Evolutionary conservation across 2,113 vertebrate genomes (phyloP), one percentile per base, ranked within the genome.

Genomic region (Pimephales promelas): DNA sequence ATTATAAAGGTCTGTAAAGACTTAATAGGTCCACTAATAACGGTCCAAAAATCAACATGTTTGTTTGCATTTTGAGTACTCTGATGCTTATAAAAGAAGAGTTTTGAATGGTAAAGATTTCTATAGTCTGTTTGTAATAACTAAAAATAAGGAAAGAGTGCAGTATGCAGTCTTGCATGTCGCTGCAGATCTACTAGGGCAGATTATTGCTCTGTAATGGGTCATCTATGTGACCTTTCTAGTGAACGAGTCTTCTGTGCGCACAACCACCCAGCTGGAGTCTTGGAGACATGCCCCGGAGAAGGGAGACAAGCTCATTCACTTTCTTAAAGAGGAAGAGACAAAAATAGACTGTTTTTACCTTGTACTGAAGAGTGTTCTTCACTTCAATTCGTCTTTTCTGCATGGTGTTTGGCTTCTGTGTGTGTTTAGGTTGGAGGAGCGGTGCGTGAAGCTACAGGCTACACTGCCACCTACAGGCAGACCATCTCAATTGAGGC

Each of bases 361-460:
- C 24, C 5, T 13, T 20, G 61, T 20, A 26, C 49, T 6, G 31
- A 28, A 82, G 1, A 59, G n/a, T 43, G 9, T 49, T 10, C 20
- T 24, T 8, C 54, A 14, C 14, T 79, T 79, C 5, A 9, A 31
- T 34, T 22, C 4, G n/a, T 47, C 26, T 24, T 59, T 28, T 18
- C 49, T 43, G 73, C 49, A n/a, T 43, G 26, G 34, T 57, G 36
- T 70, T 71, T 78, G 43, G 80, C 62, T 86, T 70, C 74, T 86
- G 49, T 61, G 72, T 74, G 59, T 79, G n/a, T 86, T 34, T 85
- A 98, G 97, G 97, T 98, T 2, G 97, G 97, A 0, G 97, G 97
- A 73, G 95, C 95, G 0, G 96, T 98, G 89, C 94, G 96, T 9
- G 97, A 98, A 90, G 95, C 94, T 78, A 95, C 96, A 0, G 96